Conservation (phyloP, 2,797 vertebrate genomes). For the Lepilemur ruficaudatus region DNA sequence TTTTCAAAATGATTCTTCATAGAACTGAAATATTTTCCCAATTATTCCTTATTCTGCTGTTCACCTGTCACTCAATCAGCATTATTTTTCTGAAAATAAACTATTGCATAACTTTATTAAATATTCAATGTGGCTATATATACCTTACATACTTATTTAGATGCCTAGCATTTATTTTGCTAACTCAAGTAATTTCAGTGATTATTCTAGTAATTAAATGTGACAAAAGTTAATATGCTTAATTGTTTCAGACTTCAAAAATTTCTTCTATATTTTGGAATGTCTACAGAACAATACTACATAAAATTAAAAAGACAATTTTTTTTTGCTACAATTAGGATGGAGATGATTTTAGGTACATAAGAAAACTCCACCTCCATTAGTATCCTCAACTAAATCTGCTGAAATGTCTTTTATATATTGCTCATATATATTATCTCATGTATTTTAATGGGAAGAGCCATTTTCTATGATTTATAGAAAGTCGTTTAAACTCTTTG, state of each 20-base stretch:
- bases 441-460: constrained; percentile 14
- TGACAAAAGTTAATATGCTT: neutral
- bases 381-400: constrained; percentile 10
- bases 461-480: neutral
- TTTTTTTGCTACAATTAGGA: neutral
- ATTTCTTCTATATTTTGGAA: neutral
- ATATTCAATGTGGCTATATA: neutral
- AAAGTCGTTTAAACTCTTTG: neutral
- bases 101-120: neutral
- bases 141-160: neutral
- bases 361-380: neutral
- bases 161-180: neutral
- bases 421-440: neutral
- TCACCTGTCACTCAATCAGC: neutral
- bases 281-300: neutral
- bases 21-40: neutral
- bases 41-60: neutral
- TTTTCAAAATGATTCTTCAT: neutral
- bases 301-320: neutral
- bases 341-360: neutral
- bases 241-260: neutral
- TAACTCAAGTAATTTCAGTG: constrained; percentile 9
- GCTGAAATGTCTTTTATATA: neutral
- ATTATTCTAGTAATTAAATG: constrained; percentile 45
- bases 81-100: constrained; percentile 30